Percentiles rank a stretch among this genome's conserved stretches.
Evolutionary conservation across 2,113 vertebrate species (phyloP).

Genomic region (Archocentrus centrarchus): DNA sequence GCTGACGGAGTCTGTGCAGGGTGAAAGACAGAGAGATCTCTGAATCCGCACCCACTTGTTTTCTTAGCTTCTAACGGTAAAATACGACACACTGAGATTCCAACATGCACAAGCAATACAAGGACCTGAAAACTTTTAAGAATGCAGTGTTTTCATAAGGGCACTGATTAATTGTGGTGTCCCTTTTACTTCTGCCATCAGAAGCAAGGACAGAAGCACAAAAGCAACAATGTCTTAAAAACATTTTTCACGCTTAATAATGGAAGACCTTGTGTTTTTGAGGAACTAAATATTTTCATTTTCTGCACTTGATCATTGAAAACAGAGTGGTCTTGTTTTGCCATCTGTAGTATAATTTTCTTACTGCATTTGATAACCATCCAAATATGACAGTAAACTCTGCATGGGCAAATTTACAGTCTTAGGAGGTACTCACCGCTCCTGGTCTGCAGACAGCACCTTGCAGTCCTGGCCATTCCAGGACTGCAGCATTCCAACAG

Average conservation of each 20-base stretch:
- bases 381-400: neutral
- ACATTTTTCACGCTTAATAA: conserved; percentile 12
- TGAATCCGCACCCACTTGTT: neutral
- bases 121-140: neutral
- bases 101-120: neutral
- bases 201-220: neutral
- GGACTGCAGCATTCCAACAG: neutral
- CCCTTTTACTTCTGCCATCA: neutral
- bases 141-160: neutral
- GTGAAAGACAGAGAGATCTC: neutral
- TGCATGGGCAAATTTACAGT: neutral
- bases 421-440: neutral
- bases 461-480: neutral
- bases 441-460: no score
- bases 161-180: neutral
- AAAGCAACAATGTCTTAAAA: neutral
- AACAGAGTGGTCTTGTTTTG: neutral
- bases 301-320: neutral
- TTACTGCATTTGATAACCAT: neutral
- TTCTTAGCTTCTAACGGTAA: neutral
- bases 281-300: neutral
- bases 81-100: neutral
- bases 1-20: neutral
- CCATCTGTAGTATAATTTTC: neutral
- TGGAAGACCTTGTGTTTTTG: neutral